These are phyloP conservation scores for Ormyrus rosae DNA, from an alignment of 2,888 invertebrate genomes.

Conservation along the genomic window DNA sequence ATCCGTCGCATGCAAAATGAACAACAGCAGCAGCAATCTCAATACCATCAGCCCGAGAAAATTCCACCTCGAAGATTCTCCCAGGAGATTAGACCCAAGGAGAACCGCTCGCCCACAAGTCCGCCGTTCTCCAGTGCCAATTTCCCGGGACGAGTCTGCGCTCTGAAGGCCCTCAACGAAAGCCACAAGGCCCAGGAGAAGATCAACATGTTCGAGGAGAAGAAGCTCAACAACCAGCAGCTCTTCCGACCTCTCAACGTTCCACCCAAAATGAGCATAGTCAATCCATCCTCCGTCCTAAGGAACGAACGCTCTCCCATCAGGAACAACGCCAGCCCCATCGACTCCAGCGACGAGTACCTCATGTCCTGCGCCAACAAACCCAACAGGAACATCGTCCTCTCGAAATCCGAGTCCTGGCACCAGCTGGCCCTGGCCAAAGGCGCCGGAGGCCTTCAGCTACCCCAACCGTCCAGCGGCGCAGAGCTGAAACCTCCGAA, in stretches of 20 bases:
- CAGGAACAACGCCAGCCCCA: constrained; percentile 57
- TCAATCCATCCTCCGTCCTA: constrained; percentile 61
- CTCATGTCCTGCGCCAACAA: constrained; percentile 70
- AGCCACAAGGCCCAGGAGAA: constrained; percentile 66
- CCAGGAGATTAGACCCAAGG: constrained; percentile 22
- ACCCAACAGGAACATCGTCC: constrained; percentile 70
- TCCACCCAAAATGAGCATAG: constrained; percentile 62
- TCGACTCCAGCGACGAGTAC: constrained; percentile 73
- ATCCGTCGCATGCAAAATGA: constrained; percentile 62
- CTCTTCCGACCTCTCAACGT: constrained; percentile 63
- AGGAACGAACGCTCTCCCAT: constrained; percentile 61
- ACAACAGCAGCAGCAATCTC: constrained; percentile 4
- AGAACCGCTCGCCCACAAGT: constrained; percentile 53
- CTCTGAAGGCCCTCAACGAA: constrained; percentile 60
- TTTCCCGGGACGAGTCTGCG: constrained; percentile 54
- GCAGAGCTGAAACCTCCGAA: constrained; percentile 75
- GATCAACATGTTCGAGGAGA: constrained; percentile 67
- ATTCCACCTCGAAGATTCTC: constrained; percentile 17
- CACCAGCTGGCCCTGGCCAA: constrained; percentile 80
- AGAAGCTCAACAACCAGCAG: constrained; percentile 58
- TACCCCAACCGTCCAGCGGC: constrained; percentile 74
- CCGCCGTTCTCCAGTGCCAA: constrained; percentile 54
- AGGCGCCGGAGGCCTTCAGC: constrained; percentile 57
- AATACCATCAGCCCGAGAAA: constrained; percentile 10
- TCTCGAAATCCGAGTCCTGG: constrained; percentile 88